These are phyloP conservation scores for Zosterops japonicus DNA, from an alignment of 2,113 vertebrate genomes.

Conservation along the genomic window DNA sequence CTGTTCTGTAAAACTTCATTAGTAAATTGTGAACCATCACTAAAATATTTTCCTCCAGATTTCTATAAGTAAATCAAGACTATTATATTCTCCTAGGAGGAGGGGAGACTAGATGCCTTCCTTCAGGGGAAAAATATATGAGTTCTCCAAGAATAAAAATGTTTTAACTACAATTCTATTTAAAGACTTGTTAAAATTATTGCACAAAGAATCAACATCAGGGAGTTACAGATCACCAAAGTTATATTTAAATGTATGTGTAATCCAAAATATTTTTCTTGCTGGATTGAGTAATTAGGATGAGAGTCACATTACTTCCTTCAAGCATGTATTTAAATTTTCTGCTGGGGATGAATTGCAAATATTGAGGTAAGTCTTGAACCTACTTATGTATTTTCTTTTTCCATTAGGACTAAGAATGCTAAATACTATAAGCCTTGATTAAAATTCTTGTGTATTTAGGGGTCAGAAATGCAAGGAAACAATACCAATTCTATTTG, in stretches of 20 bases:
- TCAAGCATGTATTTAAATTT: slow-evolving; percentile 18
- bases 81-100: background rate
- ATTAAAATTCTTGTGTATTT: background rate
- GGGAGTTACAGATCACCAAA: background rate
- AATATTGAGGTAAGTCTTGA: background rate
- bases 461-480: background rate
- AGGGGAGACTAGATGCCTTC: background rate
- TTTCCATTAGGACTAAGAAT: slow-evolving; percentile 23
- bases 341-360: background rate
- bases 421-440: background rate
- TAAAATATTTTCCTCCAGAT: slow-evolving; percentile 52
- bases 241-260: background rate
- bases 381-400: background rate
- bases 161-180: background rate
- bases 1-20: slow-evolving; percentile 38
- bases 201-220: background rate
- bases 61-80: slow-evolving; percentile 38
- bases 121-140: background rate
- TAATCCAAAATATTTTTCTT: background rate
- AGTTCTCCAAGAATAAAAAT: background rate
- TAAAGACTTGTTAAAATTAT: background rate
- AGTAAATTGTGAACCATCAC: slow-evolving; percentile 40
- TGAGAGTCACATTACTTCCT: background rate
- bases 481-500: background rate
- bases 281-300: slow-evolving; percentile 18